phyloP scores from a whole-genome alignment of 92 coral and sea anemone genomes.

The Palythoa caribaeorum region DNA sequence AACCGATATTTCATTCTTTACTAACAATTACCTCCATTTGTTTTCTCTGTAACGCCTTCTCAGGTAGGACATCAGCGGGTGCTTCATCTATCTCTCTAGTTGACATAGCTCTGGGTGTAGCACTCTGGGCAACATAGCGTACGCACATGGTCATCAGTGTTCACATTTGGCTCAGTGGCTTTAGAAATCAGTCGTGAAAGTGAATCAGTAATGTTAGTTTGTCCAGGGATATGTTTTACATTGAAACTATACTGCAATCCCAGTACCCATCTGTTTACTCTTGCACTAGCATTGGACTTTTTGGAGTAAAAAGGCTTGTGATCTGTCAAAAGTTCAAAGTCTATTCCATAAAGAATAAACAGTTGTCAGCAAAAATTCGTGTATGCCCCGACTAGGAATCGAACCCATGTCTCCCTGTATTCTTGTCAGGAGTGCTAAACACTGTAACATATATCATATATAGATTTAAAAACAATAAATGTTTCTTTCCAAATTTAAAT shows the following conservation, averaged over 20 bases:
- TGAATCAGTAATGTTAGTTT: too few species aligned
- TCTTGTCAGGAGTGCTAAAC: too few species aligned
- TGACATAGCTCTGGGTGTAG: conserved; percentile 2
- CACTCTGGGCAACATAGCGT: neutral
- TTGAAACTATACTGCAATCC: too few species aligned
- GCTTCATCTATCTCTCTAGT: neutral
- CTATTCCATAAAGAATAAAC: neutral
- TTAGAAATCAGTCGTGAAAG: neutral
- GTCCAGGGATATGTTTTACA: neutral
- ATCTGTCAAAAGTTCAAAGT: neutral
- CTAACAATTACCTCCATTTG: neutral
- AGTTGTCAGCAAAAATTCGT: too few species aligned
- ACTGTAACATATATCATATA: too few species aligned
- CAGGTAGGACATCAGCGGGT: neutral
- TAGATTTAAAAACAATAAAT: neutral
- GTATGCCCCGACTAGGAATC: too few species aligned
- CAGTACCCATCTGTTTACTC: neutral
- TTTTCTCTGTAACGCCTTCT: neutral
- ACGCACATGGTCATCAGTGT: neutral
- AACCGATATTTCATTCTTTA: neutral
- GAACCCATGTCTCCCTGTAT: too few species aligned
- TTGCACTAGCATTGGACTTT: neutral
- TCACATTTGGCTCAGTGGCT: neutral
- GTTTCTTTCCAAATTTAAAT: conserved; percentile 12
- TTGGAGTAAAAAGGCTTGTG: neutral